A percentile compares a stretch with the other conserved stretches of the same genome.
phyloP scores from a whole-genome alignment of 2,797 vertebrate genomes.

The Falco novaeseelandiae region DNA sequence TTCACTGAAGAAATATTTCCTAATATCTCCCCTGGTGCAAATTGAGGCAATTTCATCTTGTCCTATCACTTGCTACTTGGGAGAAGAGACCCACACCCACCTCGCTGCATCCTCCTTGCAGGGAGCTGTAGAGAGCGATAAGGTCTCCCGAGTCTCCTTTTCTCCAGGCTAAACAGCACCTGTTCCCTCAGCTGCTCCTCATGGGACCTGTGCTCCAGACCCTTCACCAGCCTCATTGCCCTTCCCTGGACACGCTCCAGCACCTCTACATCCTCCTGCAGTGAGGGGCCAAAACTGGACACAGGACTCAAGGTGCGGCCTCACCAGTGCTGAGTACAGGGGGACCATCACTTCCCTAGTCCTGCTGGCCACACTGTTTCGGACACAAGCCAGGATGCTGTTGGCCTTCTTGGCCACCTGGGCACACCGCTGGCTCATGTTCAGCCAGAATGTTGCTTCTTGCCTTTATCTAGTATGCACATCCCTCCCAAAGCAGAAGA shows the following conservation, averaged over 20 bases:
- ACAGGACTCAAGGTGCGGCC: rapidly evolving
- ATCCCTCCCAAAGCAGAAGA: neutral
- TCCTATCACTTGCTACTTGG: neutral
- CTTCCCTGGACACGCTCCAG: neutral
- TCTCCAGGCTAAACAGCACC: neutral
- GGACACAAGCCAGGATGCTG: neutral
- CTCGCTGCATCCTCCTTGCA: neutral
- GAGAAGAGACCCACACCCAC: neutral
- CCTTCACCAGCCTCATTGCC: neutral
- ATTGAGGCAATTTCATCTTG: neutral
- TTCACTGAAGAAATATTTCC: neutral
- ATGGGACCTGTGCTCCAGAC: neutral
- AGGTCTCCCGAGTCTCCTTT: neutral
- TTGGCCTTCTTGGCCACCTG: neutral
- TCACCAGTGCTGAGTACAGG: neutral
- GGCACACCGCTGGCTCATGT: neutral
- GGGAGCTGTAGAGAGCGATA: neutral
- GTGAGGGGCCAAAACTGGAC: neutral
- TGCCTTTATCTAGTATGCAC: neutral
- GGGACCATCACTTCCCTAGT: neutral
- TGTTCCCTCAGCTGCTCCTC: neutral
- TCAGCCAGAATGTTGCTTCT: neutral
- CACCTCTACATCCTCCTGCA: neutral
- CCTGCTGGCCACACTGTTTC: neutral
- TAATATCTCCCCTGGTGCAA: neutral